Evolutionary conservation across 2,797 vertebrate species (phyloP).

Genomic region (Oryzias sinensis): DNA sequence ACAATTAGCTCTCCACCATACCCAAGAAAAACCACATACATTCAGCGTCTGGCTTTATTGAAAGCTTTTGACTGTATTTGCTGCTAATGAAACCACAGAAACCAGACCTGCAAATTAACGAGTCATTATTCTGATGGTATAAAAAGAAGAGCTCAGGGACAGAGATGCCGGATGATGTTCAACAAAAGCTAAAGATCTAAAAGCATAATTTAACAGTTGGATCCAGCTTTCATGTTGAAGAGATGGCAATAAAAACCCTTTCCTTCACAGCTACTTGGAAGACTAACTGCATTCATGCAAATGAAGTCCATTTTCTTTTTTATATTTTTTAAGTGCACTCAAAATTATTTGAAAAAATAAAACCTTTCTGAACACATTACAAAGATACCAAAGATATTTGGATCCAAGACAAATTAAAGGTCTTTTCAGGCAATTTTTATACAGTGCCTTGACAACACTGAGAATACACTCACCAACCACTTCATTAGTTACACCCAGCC

Average conservation of each 20-base stretch:
- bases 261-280: no score
- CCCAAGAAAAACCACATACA: conserved; percentile 17
- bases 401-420: no score
- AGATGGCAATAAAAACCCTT: conserved; percentile 18
- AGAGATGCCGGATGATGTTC: conserved; percentile 31
- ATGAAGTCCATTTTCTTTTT: no score
- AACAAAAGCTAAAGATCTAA: conserved; percentile 54
- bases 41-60: conserved; percentile 36
- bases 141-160: conserved; percentile 53
- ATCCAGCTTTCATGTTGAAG: conserved; percentile 56
- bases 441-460: no score
- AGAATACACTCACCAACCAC: no score
- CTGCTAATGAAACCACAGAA: conserved; percentile 34
- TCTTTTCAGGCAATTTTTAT: no score
- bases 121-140: conserved; percentile 49
- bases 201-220: conserved; percentile 52
- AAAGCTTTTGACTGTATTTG: conserved; percentile 32
- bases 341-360: no score
- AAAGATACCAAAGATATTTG: no score
- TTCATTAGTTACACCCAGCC: no score
- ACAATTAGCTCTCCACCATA: conserved; percentile 23
- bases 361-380: no score
- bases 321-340: no score
- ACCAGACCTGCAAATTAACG: conserved; percentile 46
- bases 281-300: no score